Evolutionary conservation across 2,888 invertebrate species (phyloP).

Genomic region (Branchellion lobata): DNA sequence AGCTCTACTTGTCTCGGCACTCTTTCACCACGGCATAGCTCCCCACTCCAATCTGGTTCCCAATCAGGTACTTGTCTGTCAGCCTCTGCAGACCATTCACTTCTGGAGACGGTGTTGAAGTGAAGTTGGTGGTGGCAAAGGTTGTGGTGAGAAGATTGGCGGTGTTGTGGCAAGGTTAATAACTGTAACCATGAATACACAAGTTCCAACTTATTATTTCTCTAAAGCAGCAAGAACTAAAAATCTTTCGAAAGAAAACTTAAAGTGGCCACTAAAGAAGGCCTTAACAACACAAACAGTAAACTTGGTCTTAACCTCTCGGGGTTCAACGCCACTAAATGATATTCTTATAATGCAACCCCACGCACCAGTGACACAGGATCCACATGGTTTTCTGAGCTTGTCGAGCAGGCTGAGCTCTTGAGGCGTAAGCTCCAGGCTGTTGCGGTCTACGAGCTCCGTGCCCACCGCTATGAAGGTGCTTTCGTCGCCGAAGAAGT

Average conservation of each 20-base stretch:
- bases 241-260: no score
- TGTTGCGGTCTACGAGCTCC: slow-evolving; percentile 66
- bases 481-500: slow-evolving; percentile 77
- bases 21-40: slow-evolving; percentile 92
- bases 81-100: slow-evolving; percentile 53
- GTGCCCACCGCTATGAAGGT: slow-evolving; percentile 93
- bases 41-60: slow-evolving; percentile 84
- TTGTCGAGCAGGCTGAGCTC: neutral
- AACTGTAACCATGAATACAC: no score
- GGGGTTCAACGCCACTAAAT: no score
- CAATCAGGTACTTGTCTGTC: slow-evolving; percentile 70
- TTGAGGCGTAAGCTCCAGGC: slow-evolving; percentile 13
- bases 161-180: no score
- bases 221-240: no score
- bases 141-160: no score
- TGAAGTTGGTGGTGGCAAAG: no score
- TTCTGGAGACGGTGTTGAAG: slow-evolving; percentile 12
- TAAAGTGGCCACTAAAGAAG: no score
- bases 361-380: neutral
- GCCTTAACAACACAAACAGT: no score
- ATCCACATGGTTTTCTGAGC: neutral
- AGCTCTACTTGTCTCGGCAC: slow-evolving; percentile 72
- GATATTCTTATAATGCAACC: no score
- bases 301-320: no score
- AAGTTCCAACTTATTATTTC: no score